Conservation (phyloP, 2,797 vertebrate genomes). For the Poeciliopsis gracilis region DNA sequence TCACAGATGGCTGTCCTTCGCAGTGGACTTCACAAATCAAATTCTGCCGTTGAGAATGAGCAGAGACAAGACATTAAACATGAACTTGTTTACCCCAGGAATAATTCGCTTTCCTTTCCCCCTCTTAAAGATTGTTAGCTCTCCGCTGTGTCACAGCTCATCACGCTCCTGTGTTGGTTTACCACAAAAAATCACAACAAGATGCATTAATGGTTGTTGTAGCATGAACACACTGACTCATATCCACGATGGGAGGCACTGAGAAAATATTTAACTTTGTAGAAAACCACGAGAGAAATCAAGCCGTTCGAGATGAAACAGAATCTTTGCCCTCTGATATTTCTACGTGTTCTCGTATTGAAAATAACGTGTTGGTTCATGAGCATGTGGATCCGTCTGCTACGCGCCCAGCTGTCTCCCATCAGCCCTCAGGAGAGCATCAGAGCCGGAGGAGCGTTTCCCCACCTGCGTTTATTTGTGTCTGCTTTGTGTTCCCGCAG, state of each 20-base stretch:
- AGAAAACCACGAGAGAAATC: background rate
- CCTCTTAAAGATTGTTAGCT: slow-evolving; percentile 31
- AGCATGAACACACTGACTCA: background rate
- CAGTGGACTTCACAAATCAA: background rate
- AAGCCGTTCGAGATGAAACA: slow-evolving; percentile 5
- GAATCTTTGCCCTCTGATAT: slow-evolving; percentile 1
- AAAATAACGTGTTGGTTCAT: slow-evolving; percentile 10
- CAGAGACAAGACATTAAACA: background rate
- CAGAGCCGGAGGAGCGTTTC: slow-evolving; percentile 33
- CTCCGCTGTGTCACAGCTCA: slow-evolving; percentile 37
- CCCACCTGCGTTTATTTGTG: slow-evolving; percentile 18
- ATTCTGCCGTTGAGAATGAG: background rate
- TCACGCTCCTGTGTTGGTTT: slow-evolving; percentile 15
- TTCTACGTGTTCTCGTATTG: background rate
- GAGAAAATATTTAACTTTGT: background rate
- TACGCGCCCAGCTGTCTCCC: slow-evolving; percentile 31
- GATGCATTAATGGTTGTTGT: background rate
- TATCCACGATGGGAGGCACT: background rate
- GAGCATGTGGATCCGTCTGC: slow-evolving; percentile 17
- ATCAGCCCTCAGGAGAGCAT: slow-evolving; percentile 38
- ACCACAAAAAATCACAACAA: background rate
- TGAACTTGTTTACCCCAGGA: background rate
- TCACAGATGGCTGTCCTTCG: background rate
- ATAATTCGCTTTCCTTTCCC: background rate
- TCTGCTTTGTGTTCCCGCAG: slow-evolving; percentile 5